Percentiles rank a stretch among this genome's conserved stretches.
These are phyloP conservation scores for Aramus guarauna DNA, from an alignment of 2,113 vertebrate species.

Conservation along the genomic window DNA sequence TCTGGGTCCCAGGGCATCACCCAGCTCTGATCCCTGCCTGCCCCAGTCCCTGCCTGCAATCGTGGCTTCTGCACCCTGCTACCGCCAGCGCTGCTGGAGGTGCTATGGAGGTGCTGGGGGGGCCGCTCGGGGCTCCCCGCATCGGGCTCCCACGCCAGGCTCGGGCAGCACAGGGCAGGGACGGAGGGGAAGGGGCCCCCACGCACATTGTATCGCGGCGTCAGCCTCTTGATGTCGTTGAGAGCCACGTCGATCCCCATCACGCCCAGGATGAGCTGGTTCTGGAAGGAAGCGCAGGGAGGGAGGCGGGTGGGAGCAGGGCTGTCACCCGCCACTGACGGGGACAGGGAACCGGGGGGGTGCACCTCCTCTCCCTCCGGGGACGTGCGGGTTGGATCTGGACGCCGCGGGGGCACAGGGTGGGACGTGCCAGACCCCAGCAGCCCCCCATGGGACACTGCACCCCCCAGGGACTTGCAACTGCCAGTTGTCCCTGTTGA, in stretches of 20 bases:
- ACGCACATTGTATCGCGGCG: conserved; percentile 91
- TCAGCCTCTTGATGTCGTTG: conserved; percentile 95
- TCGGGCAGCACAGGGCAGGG: neutral
- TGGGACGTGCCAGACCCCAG: neutral
- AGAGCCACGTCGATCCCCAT: conserved; percentile 97
- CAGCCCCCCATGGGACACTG: neutral
- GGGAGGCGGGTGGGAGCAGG: neutral
- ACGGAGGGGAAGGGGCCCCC: neutral
- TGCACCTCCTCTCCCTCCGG: neutral
- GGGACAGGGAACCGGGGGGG: neutral
- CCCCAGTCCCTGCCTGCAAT: neutral
- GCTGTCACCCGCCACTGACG: accelerated
- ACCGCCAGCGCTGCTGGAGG: neutral
- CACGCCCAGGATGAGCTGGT: conserved; percentile 96
- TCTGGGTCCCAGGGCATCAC: neutral
- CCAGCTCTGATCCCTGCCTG: neutral
- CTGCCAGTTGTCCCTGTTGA: neutral
- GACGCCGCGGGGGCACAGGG: neutral
- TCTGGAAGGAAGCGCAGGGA: conserved; percentile 73
- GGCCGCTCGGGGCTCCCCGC: neutral
- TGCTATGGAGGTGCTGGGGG: neutral
- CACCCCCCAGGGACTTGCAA: neutral
- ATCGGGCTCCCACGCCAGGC: neutral
- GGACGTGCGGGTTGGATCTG: accelerated
- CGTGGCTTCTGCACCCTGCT: neutral